phyloP scores from a whole-genome alignment of 2,113 vertebrate genomes.

The Odocoileus hemionus region DNA sequence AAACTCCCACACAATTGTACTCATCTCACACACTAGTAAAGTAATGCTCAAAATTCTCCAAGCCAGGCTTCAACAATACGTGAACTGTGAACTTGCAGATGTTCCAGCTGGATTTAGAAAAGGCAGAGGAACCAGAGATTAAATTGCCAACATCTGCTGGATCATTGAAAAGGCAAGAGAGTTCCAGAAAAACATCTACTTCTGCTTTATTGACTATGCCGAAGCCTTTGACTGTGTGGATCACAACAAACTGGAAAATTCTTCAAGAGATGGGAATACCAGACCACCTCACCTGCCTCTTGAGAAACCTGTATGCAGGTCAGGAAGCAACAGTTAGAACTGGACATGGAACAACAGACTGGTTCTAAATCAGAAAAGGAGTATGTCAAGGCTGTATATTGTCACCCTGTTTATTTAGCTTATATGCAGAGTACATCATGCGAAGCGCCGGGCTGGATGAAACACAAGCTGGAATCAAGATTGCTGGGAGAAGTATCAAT shows the following conservation, averaged over 20 bases:
- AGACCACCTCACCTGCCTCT: not conserved
- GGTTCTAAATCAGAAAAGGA: not conserved
- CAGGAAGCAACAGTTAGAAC: not conserved
- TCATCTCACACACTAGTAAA: not conserved
- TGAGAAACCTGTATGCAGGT: not conserved
- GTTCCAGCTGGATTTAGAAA: not conserved
- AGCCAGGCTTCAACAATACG: rapidly evolving
- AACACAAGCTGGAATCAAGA: not conserved
- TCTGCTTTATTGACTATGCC: not conserved
- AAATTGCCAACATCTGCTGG: not conserved
- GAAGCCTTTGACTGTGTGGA: not conserved
- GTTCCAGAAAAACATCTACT: not conserved
- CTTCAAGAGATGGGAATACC: not conserved
- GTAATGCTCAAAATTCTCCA: not conserved
- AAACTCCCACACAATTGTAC: rapidly evolving
- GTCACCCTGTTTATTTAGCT: not conserved
- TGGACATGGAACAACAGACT: not conserved
- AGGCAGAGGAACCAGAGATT: not conserved
- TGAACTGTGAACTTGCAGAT: not conserved
- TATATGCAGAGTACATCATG: not conserved
- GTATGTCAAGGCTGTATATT: not conserved
- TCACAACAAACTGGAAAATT: not conserved
- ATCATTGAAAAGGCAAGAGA: not conserved
- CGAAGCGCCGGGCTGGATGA: rapidly evolving
- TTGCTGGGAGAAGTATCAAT: not conserved